Base-by-base conservation (phyloP, 2,797 vertebrate genomes). In the Ptychadena robeensis region DNA sequence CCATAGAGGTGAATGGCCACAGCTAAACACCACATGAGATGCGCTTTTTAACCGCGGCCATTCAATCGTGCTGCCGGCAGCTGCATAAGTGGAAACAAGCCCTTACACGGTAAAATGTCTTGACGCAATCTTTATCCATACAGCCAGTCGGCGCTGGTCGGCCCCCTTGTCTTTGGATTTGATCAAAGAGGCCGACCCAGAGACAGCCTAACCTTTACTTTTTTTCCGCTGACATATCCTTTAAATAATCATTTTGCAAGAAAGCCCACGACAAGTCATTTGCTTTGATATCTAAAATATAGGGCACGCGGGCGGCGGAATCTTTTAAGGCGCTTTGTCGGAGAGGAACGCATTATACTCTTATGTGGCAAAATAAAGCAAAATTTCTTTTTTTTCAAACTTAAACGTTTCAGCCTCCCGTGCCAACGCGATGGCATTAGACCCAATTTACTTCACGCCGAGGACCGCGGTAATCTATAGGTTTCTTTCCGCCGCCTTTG, bases 401-500 rank as follows among this genome's bases (percentile, higher is more conserved):
- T 87, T 91, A 91, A 93, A 90, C 87, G 91, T 84, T 76, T 90
- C 86, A 89, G 87, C 77, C 86, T 86, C 87, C 48, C 85, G 79
- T 84, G 85, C 83, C 87, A 89, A 87, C 87, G 91, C 88, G 89
- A 91, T 88, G 87, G 91, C 88, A 87, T 88, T 90, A 87, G 57
- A 59, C 75, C 87, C 90, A 89, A 91, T 90, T 93, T 91, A 91
- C 89, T 88, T 61, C 85, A 86, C 86, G 88, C 88, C 85, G 85
- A 87, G 86, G 86, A 3, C 86, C 75, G 86, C 89, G 90, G 78
- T 86, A 91, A 91, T 91, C 87, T 91, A 88, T 87, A 85, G 37
- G 80, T 89, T 90, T 88, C 86, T 82, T 90, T 86, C 90, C 91
- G 91, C 90, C 91, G 86, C 86, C 89, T 91, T 93, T 93, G 90